phyloP scores from a whole-genome alignment of 2,888 invertebrate species.

The Diabrotica balteata region DNA sequence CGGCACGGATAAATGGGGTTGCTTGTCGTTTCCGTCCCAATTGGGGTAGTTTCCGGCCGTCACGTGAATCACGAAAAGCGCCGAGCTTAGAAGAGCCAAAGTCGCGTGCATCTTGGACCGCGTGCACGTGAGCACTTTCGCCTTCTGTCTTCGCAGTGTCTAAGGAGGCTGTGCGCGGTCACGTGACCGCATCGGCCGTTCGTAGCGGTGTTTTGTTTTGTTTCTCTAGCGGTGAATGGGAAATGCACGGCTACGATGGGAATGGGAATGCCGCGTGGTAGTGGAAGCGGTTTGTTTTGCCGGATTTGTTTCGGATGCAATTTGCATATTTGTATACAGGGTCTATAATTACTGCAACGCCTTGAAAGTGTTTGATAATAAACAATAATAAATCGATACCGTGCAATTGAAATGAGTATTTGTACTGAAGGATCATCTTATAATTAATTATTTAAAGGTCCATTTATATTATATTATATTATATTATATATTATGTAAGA shows the following conservation, averaged over 20 bases:
- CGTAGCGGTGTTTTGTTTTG: conserved; percentile 19
- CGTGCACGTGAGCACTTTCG: conserved; percentile 41
- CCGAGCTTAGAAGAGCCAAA: conserved; percentile 13
- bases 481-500: too few relatives aligned
- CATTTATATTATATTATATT: too few relatives aligned
- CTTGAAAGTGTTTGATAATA: too few relatives aligned
- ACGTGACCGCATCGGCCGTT: conserved; percentile 28
- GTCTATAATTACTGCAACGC: background rate
- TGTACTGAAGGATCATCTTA: too few relatives aligned
- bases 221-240: conserved; percentile 21
- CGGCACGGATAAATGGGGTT: background rate
- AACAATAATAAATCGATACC: too few relatives aligned
- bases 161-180: conserved; percentile 29
- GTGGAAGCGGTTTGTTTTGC: background rate
- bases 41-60: conserved; percentile 18
- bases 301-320: background rate
- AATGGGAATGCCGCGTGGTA: conserved; percentile 9
- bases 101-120: conserved; percentile 25
- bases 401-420: too few relatives aligned
- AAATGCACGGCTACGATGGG: conserved; percentile 9
- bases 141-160: conserved; percentile 35
- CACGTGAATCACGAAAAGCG: conserved; percentile 29
- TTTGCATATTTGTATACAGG: conserved; percentile 8
- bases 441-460: too few relatives aligned
- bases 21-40: conserved; percentile 1